A percentile compares a stretch with the other conserved stretches of the same genome.
phyloP scores from a whole-genome alignment of 2,797 vertebrate genomes.

The Mus minutoides region DNA sequence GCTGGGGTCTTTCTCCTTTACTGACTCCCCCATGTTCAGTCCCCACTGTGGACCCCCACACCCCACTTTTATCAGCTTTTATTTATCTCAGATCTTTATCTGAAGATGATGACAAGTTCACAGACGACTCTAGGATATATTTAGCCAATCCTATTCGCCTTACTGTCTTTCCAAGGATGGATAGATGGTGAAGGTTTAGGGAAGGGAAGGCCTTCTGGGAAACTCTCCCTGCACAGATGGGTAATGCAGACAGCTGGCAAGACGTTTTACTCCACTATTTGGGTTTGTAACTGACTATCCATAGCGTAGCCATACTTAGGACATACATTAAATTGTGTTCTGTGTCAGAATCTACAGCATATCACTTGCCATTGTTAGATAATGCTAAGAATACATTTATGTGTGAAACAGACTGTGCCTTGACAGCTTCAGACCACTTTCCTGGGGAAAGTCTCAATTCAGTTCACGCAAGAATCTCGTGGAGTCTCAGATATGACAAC shows the following conservation, averaged over 20 bases:
- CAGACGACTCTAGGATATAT: slow-evolving; percentile 18
- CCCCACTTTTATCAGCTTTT: neutral
- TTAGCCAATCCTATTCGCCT: neutral
- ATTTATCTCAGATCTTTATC: slow-evolving; percentile 29
- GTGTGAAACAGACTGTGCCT: neutral
- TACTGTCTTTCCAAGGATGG: slow-evolving; percentile 9
- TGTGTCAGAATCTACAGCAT: neutral
- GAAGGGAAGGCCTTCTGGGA: neutral
- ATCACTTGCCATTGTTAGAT: neutral
- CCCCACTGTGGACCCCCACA: too few relatives aligned
- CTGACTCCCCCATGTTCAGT: neutral
- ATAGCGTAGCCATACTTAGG: slow-evolving; percentile 42
- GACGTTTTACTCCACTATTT: slow-evolving; percentile 37
- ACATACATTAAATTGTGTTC: neutral
- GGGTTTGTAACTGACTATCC: slow-evolving; percentile 48
- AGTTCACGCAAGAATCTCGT: neutral
- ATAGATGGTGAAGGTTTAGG: neutral
- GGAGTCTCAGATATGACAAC: neutral
- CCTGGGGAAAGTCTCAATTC: neutral
- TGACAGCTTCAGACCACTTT: neutral
- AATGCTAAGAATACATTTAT: neutral
- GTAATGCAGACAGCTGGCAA: slow-evolving; percentile 15
- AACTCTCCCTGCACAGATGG: neutral
- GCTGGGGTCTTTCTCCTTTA: neutral
- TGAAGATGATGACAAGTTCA: neutral